These are phyloP conservation scores for Drosophila barbarae DNA, from an alignment of 2,888 invertebrate genomes.

Conservation along the genomic window DNA sequence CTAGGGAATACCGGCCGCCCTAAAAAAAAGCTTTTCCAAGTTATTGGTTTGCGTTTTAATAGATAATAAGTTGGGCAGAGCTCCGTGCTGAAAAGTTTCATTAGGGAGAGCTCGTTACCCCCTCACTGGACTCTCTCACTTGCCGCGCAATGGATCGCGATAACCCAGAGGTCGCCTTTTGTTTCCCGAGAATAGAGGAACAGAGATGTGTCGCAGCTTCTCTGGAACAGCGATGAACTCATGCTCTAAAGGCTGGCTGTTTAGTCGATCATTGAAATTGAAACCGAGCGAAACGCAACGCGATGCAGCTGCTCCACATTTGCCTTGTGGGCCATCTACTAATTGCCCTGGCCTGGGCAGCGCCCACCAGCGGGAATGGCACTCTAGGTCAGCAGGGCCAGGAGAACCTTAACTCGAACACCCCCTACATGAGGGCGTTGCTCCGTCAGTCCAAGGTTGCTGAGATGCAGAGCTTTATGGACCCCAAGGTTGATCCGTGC, in stretches of 20 bases:
- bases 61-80: background rate
- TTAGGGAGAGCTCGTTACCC: background rate
- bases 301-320: constrained; percentile 8
- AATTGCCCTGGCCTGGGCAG: background rate
- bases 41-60: background rate
- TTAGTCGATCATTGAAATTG: constrained; percentile 11
- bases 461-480: constrained; percentile 69
- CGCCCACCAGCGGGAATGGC: constrained; percentile 1
- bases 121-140: background rate
- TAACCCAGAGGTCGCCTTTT: constrained; percentile 21
- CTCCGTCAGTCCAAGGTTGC: constrained; percentile 64
- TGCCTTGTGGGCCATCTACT: constrained; percentile 3
- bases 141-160: background rate
- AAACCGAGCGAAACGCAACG: constrained; percentile 4
- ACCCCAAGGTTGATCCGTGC: constrained; percentile 70
- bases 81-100: background rate
- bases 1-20: background rate
- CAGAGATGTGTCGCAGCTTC: constrained; percentile 1
- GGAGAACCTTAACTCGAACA: constrained; percentile 4
- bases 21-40: background rate
- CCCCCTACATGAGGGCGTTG: constrained; percentile 4
- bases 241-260: background rate
- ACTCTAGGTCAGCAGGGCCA: background rate
- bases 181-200: constrained; percentile 4
- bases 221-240: constrained; percentile 5